These are phyloP conservation scores for Cotesia congregata DNA, from an alignment of 2,888 invertebrate species.

Conservation along the genomic window DNA sequence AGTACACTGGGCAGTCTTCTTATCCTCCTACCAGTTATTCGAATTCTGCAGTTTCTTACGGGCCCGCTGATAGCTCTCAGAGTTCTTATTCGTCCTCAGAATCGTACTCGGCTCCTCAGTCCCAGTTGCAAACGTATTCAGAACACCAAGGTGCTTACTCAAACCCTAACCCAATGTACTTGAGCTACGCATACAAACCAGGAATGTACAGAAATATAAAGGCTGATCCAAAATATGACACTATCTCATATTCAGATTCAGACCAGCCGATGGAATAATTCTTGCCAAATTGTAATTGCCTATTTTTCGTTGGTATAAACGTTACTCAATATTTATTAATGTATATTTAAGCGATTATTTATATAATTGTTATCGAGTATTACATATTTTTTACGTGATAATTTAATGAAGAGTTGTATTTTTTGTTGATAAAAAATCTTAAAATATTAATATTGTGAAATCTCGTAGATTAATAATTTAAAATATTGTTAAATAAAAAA, in stretches of 20 bases:
- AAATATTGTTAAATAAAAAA: neutral
- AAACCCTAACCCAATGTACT: constrained; percentile 57
- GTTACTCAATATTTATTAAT: neutral
- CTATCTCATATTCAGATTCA: constrained; percentile 64
- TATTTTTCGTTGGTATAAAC: neutral
- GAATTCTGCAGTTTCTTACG: constrained; percentile 40
- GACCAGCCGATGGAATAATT: constrained; percentile 48
- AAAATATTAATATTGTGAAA: constrained; percentile 9
- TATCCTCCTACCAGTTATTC: constrained; percentile 44
- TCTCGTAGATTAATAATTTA: neutral
- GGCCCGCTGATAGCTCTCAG: constrained; percentile 44
- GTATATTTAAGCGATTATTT: neutral
- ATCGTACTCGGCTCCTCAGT: constrained; percentile 47
- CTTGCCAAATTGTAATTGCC: constrained; percentile 26
- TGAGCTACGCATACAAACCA: constrained; percentile 50
- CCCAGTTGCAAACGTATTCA: neutral
- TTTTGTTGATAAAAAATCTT: neutral
- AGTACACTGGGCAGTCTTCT: constrained; percentile 43
- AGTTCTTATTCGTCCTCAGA: constrained; percentile 55
- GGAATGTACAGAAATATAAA: neutral
- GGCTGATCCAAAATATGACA: constrained; percentile 62
- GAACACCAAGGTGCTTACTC: constrained; percentile 61
- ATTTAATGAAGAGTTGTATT: neutral
- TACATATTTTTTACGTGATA: neutral
- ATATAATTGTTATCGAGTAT: neutral